These are phyloP conservation scores for Dryomyza anilis DNA, from an alignment of 2,888 invertebrate species.

Conservation along the genomic window DNA sequence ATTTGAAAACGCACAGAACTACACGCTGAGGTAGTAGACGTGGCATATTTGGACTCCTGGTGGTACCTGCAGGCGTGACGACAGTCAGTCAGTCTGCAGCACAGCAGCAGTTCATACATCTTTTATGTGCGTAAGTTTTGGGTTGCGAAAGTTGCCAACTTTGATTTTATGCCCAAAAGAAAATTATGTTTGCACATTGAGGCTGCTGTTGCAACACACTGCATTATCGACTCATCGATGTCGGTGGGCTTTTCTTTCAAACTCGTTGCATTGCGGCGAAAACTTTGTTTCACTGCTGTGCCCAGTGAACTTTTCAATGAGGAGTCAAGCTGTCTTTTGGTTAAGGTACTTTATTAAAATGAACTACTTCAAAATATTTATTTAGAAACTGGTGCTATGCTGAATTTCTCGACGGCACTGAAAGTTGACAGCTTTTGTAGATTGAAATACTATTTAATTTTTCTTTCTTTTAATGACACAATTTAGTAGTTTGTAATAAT, in stretches of 20 bases:
- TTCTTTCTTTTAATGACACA: too few relatives aligned
- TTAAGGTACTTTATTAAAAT: neutral
- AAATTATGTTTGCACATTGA: slow-evolving; percentile 32
- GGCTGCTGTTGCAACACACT: too few relatives aligned
- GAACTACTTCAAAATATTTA: too few relatives aligned
- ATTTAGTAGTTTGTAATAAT: too few relatives aligned
- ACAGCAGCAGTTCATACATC: too few relatives aligned
- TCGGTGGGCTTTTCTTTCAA: slow-evolving; percentile 4
- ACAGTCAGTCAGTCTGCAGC: too few relatives aligned
- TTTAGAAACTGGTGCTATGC: too few relatives aligned
- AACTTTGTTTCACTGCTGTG: slow-evolving; percentile 12
- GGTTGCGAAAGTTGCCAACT: slow-evolving; percentile 24
- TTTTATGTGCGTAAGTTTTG: neutral
- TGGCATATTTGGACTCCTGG: too few relatives aligned
- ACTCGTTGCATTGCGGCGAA: slow-evolving; percentile 23
- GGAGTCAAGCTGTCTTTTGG: neutral
- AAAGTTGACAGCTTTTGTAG: too few relatives aligned
- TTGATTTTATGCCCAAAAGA: slow-evolving; percentile 34
- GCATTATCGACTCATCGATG: slow-evolving; percentile 30
- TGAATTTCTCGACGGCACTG: too few relatives aligned
- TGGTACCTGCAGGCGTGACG: too few relatives aligned
- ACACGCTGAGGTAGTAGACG: neutral
- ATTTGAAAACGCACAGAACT: slow-evolving; percentile 14
- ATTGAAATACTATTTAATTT: too few relatives aligned
- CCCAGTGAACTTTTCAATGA: slow-evolving; percentile 9